Conservation (phyloP, 2,113 vertebrate species). For the Chinchilla lanigera region DNA sequence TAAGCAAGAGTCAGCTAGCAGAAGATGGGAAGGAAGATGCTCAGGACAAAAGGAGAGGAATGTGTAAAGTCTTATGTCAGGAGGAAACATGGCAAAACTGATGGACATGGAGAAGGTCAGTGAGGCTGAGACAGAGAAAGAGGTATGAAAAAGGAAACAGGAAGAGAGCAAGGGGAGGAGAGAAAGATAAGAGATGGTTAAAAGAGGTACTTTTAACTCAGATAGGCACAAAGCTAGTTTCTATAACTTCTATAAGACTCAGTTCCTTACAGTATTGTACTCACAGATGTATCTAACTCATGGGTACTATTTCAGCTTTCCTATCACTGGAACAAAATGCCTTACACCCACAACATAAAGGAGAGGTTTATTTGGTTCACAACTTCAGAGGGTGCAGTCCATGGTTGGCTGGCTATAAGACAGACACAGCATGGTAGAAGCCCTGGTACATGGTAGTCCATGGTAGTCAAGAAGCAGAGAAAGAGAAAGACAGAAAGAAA, state of each 20-base stretch:
- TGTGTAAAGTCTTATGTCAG: fast-evolving
- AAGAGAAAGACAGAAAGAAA: background rate
- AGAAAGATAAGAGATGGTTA: background rate
- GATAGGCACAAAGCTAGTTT: background rate
- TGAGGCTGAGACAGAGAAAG: background rate
- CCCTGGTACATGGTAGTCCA: background rate
- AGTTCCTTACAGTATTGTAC: background rate
- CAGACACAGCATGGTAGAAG: background rate
- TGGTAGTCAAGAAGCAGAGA: background rate
- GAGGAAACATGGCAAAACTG: background rate
- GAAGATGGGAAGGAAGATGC: background rate
- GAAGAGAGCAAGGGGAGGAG: no score
- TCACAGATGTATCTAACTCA: background rate
- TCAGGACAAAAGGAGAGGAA: background rate
- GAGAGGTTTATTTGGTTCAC: background rate
- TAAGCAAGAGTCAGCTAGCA: background rate
- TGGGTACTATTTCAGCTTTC: background rate
- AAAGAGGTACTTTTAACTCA: background rate
- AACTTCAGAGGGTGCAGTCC: background rate
- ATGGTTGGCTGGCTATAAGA: background rate
- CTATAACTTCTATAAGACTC: background rate
- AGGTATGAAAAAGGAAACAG: background rate
- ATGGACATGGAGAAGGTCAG: background rate
- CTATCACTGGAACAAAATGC: background rate
- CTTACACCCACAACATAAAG: background rate